Evolutionary conservation across 2,888 invertebrate genomes (phyloP), one percentile per base, ranked within the genome.

Genomic region (Alloscopus bannaensis): DNA sequence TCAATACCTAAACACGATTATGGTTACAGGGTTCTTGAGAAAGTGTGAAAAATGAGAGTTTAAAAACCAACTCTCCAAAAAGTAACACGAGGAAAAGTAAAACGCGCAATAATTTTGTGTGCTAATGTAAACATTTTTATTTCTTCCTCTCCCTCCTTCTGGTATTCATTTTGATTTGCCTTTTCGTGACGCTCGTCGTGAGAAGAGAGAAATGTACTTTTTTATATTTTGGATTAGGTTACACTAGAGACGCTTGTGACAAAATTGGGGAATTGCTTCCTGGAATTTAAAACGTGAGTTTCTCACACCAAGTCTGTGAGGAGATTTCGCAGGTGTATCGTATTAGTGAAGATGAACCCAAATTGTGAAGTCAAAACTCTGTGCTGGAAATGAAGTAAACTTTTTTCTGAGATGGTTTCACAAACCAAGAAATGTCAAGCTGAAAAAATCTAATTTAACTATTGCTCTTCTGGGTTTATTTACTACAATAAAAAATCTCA

Each of bases 401-500:
- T n/a, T n/a, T n/a, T n/a, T n/a, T n/a, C n/a, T n/a, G n/a, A 47
- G n/a, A 47, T n/a, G 18, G n/a, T 13, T 47, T 13, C 11, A n/a
- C n/a, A n/a, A n/a, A n/a, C 4, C n/a, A n/a, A 47, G 47, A 13
- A 47, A 18, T 13, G 18, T n/a, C 6, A n/a, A 47, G n/a, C n/a
- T n/a, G n/a, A n/a, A n/a, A n/a, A n/a, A n/a, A n/a, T 47, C n/a
- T n/a, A 47, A n/a, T 47, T 47, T 47, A 47, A 72, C 62, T 62
- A 13, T 59, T 59, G 62, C 50, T 65, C 73, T 65, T 60, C 52
- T 68, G 69, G 68, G 76, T 68, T 69, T 76, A 69, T 76, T 76
- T 68, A 68, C 59, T 47, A 36, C 60, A 47, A 75, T 75, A 76
- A 69, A 76, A 68, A 42, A 69, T 29, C 26, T 59, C 36, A n/a